Evolutionary conservation across 2,113 vertebrate genomes (phyloP), one percentile per base, ranked within the genome.

Genomic region (Aramus guarauna): DNA sequence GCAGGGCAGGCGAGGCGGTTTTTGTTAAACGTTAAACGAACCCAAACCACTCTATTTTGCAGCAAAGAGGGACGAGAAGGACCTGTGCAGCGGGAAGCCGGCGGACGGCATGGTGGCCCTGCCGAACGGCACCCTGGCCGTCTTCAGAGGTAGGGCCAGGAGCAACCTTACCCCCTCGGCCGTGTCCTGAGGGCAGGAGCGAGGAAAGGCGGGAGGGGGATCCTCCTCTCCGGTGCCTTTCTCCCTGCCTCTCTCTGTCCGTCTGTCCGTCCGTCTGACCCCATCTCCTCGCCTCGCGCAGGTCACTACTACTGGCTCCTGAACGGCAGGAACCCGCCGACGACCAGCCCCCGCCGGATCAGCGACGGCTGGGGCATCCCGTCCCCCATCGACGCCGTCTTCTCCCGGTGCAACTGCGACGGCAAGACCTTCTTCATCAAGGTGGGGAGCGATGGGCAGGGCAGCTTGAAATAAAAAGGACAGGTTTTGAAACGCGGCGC

Each of bases 371-470:
- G 99, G 99, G 99, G 99, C 6, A 98, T 99, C 94, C 99, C 99
- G 1, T 99, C 99, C 4, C 99, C 99, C 32, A 99, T 99, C 6
- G 99, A 99, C 78, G 98, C 99, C 0, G 99, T 98, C 82, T 99
- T 99, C 97, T 99, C 99, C 36, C 98, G 99, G 94, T 99, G 99
- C 95, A 99, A 99, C 97, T 99, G 99, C 84, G 98, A 99, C 34
- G 99, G 99, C 12, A 99, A 99, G 94, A 99, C 99, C 12, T 99
- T 99, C 97, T 99, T 99, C 96, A 98, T 99, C 86, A 99, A 99
- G 99, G 99, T 99, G 96, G 63, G 92, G 58, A 50, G 77, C 74
- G 64, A 47, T 20, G 2, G 59, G 26, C 50, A 6, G 37, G 8
- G 4, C 45, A 6, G 53, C 47, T 59, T 27, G 2, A 15, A 23